A percentile compares a stretch with the other conserved stretches of the same genome.
These are phyloP conservation scores for Sinocyclocheilus maitianheensis DNA, from an alignment of 2,113 vertebrate species.

Conservation along the genomic window DNA sequence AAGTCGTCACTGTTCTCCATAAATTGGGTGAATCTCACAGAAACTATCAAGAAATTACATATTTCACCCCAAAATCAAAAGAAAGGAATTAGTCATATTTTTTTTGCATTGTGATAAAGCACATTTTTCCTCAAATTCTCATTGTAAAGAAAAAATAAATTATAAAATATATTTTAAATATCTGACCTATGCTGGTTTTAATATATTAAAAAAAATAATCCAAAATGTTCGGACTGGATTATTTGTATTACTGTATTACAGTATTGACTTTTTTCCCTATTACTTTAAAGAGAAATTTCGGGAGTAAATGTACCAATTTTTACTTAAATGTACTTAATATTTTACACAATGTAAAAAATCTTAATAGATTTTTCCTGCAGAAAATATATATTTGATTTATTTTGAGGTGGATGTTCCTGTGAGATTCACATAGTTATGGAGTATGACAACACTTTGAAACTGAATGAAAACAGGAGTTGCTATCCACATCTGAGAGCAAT, in stretches of 20 bases:
- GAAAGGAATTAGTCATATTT: background rate
- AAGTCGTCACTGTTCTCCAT: background rate
- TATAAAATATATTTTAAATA: background rate
- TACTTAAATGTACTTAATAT: background rate
- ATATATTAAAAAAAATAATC: background rate
- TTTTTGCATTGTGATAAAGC: background rate
- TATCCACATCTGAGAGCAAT: background rate
- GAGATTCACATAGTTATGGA: background rate
- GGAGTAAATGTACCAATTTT: background rate
- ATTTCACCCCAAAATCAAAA: background rate
- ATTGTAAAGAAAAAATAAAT: background rate
- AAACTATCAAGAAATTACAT: background rate
- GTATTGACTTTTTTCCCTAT: background rate
- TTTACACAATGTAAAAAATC: background rate
- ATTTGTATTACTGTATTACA: background rate
- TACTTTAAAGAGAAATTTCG: background rate
- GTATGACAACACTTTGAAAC: background rate
- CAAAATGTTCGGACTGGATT: background rate
- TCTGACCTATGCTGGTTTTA: background rate
- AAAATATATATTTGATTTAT: background rate
- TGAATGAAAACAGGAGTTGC: slow-evolving; percentile 2
- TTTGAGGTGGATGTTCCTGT: background rate
- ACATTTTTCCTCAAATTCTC: background rate
- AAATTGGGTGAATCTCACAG: background rate
- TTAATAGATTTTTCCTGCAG: background rate